Evolutionary conservation across 1,140 invertebrate genomes (phyloP).

Genomic region (Ephestia elutella): DNA sequence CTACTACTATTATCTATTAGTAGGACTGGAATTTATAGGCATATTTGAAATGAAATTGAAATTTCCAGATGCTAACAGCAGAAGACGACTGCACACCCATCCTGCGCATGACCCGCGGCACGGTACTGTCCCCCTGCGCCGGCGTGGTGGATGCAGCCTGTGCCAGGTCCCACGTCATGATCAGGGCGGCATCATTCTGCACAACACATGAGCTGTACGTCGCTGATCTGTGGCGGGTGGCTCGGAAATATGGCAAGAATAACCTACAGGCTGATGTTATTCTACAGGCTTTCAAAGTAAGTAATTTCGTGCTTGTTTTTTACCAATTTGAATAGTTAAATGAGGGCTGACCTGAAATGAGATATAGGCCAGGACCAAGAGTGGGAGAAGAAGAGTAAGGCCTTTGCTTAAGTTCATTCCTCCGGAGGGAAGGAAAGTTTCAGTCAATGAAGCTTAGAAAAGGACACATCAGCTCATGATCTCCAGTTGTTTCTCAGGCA

Average conservation of each 20-base stretch:
- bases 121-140: conserved; percentile 36
- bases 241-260: conserved; percentile 29
- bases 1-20: no score
- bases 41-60: neutral
- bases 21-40: no score
- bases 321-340: no score
- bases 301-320: conserved; percentile 4
- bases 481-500: no score
- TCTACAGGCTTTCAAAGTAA: conserved; percentile 34
- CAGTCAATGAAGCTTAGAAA: no score
- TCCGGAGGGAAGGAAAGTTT: no score
- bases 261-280: conserved; percentile 27
- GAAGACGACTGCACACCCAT: conserved; percentile 58
- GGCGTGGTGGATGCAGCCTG: conserved; percentile 21
- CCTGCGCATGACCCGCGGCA: conserved; percentile 50
- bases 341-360: no score
- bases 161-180: conserved; percentile 37
- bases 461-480: no score
- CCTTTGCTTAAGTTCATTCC: no score
- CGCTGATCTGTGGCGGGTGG: conserved; percentile 38
- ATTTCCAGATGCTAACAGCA: conserved; percentile 50
- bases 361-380: no score
- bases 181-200: conserved; percentile 58
- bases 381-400: no score
- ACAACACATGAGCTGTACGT: conserved; percentile 44